phyloP scores from a whole-genome alignment of 2,888 invertebrate genomes.

The Hemaris fuciformis region DNA sequence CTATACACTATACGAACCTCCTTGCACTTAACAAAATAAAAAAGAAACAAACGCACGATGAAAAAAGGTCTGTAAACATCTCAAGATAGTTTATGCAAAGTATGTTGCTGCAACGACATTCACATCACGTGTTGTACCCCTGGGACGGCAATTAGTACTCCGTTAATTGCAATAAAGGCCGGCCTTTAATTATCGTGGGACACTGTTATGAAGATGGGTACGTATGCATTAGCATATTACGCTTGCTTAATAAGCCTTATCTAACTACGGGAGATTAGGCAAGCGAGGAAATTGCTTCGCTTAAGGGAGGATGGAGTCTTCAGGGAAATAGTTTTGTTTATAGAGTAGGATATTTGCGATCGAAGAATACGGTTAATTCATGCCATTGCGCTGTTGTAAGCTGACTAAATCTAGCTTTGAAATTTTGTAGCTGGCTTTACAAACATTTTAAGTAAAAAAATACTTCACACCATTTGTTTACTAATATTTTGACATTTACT shows the following conservation, averaged over 20 bases:
- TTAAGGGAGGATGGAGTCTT: not conserved
- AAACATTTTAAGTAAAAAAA: too few relatives aligned
- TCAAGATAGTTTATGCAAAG: not conserved
- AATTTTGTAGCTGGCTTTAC: too few relatives aligned
- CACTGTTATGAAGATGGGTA: conserved; percentile 24
- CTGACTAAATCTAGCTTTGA: too few relatives aligned
- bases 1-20: too few relatives aligned
- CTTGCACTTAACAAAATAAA: too few relatives aligned
- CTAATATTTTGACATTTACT: too few relatives aligned
- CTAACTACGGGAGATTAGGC: not conserved
- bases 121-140: not conserved
- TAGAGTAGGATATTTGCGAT: not conserved
- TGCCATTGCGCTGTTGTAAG: not conserved
- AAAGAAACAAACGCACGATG: too few relatives aligned
- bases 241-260: conserved; percentile 1
- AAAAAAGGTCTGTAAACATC: too few relatives aligned
- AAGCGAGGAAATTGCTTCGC: not conserved
- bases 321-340: not conserved
- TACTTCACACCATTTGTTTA: too few relatives aligned
- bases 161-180: conserved; percentile 46
- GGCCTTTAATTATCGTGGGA: conserved; percentile 39
- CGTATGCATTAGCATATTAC: conserved; percentile 18
- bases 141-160: conserved; percentile 36
- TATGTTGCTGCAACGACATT: not conserved
- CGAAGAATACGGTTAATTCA: not conserved